These are phyloP conservation scores for Anser cygnoides DNA, from an alignment of 2,113 vertebrate genomes.

Conservation along the genomic window DNA sequence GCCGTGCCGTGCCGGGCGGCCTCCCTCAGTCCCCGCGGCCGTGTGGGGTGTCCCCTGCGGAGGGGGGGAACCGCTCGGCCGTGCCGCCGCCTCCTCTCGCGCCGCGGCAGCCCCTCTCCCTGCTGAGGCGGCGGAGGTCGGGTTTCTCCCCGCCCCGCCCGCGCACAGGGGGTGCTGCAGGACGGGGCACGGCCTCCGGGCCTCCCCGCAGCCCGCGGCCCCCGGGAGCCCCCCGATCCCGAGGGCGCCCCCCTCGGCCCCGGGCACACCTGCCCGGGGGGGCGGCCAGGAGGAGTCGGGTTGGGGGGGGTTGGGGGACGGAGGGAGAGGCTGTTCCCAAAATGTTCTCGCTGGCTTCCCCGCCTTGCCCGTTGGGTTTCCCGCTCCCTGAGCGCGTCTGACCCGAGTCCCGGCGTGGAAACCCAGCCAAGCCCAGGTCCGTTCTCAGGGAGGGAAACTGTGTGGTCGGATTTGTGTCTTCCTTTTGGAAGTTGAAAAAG, in stretches of 20 bases:
- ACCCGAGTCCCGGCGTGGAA: neutral
- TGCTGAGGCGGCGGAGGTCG: neutral
- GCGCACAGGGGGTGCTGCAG: neutral
- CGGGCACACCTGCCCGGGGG: neutral
- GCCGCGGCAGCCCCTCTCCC: neutral
- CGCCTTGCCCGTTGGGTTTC: too few relatives aligned
- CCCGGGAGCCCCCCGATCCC: too few relatives aligned
- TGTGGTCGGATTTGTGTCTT: neutral
- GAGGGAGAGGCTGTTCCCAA: neutral
- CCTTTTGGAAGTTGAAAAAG: neutral
- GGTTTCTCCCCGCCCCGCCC: slow-evolving; percentile 36
- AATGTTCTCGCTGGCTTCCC: neutral
- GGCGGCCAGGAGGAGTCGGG: neutral
- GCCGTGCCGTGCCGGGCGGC: too few relatives aligned
- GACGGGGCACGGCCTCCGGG: neutral
- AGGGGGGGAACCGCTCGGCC: neutral
- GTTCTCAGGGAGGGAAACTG: neutral
- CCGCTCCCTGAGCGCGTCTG: fast-evolving
- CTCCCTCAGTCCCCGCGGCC: too few relatives aligned
- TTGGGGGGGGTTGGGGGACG: neutral
- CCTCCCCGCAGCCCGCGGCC: too few relatives aligned
- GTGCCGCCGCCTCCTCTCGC: neutral
- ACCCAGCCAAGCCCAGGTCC: neutral
- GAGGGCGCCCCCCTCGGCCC: too few relatives aligned
- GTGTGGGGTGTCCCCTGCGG: neutral